These are phyloP conservation scores for Lordiphosa fenestrarum DNA, from an alignment of 2,888 invertebrate genomes.

Conservation along the genomic window DNA sequence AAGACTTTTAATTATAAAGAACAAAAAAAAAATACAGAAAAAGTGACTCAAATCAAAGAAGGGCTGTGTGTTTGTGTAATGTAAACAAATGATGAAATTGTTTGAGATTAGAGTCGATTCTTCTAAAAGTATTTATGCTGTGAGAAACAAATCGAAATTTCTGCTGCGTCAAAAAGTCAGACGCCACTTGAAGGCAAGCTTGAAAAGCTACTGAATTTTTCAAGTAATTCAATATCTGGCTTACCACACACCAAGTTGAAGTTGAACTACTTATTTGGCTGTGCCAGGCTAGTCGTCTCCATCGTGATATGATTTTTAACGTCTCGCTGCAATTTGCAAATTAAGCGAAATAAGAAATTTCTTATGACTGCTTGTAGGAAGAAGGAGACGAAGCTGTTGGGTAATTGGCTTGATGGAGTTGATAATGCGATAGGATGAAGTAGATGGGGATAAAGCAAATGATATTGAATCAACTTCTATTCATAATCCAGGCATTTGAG, in stretches of 20 bases:
- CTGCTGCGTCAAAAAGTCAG: slow-evolving; percentile 12
- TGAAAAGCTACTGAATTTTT: slow-evolving; percentile 24
- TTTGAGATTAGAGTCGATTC: slow-evolving; percentile 45
- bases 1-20: slow-evolving; percentile 31
- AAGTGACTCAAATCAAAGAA: slow-evolving; percentile 42
- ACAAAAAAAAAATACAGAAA: slow-evolving; percentile 31
- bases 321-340: slow-evolving; percentile 51
- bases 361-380: slow-evolving; percentile 8
- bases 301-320: slow-evolving; percentile 51
- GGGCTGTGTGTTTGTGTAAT: slow-evolving; percentile 23
- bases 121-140: not conserved
- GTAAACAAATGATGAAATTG: slow-evolving; percentile 61
- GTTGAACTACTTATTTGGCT: slow-evolving; percentile 19
- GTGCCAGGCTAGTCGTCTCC: slow-evolving; percentile 21
- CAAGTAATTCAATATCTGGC: slow-evolving; percentile 48
- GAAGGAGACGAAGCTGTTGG: not conserved
- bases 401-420: slow-evolving; percentile 13
- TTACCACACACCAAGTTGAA: slow-evolving; percentile 37
- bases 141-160: slow-evolving; percentile 7
- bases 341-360: slow-evolving; percentile 51
- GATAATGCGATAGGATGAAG: slow-evolving; percentile 4
- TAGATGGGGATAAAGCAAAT: slow-evolving; percentile 2
- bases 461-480: not conserved
- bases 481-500: too few species aligned
- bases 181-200: slow-evolving; percentile 8